Percentiles rank a stretch among this genome's conserved stretches.
Evolutionary conservation across 2,888 invertebrate species (phyloP).

Genomic region (Patella ulyssiponensis): DNA sequence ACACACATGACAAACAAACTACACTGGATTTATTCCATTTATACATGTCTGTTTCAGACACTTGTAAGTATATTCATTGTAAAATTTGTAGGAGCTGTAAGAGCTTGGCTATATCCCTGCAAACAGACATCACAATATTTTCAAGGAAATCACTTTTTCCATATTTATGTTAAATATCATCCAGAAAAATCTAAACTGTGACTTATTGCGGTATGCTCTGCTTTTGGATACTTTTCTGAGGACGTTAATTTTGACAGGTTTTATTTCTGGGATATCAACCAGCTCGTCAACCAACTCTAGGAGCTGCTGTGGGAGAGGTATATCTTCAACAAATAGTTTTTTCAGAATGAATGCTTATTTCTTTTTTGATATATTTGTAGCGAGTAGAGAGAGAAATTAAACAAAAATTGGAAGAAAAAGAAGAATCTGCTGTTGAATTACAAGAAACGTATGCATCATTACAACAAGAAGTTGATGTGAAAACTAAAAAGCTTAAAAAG

Average conservation of each 20-base stretch:
- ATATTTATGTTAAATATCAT: too few species aligned
- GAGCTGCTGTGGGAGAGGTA: too few species aligned
- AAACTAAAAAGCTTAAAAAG: constrained; percentile 93
- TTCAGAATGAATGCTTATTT: too few species aligned
- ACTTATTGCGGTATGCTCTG: too few species aligned
- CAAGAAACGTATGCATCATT: constrained; percentile 91
- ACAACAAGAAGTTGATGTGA: constrained; percentile 97
- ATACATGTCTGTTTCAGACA: not conserved
- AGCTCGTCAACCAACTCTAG: too few species aligned
- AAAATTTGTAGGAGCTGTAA: not conserved
- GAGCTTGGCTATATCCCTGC: not conserved
- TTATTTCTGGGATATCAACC: too few species aligned
- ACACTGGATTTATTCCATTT: not conserved
- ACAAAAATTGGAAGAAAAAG: constrained; percentile 92
- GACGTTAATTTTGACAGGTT: too few species aligned
- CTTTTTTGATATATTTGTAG: constrained; percentile 44
- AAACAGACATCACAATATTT: too few species aligned
- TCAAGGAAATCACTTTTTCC: too few species aligned
- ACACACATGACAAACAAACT: not conserved
- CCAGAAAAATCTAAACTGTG: too few species aligned
- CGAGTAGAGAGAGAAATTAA: constrained; percentile 88
- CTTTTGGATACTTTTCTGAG: too few species aligned
- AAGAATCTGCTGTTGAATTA: constrained; percentile 91
- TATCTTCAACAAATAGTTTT: too few species aligned
- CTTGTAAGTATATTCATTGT: not conserved